Base-by-base conservation (phyloP, 1,140 invertebrate genomes). In the Saccostrea glomerata region DNA sequence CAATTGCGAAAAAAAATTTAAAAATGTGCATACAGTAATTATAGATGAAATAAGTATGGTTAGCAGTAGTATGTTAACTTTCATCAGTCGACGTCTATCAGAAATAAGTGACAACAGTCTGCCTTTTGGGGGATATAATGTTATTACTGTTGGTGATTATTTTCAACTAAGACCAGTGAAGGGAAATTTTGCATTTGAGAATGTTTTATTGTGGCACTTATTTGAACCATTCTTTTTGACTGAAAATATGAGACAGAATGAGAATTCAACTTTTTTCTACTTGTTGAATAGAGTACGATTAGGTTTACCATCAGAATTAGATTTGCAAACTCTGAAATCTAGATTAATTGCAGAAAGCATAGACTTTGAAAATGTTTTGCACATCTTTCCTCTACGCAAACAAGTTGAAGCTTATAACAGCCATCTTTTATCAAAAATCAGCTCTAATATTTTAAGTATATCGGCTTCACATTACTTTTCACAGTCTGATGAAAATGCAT, bases 21-120 rank as follows among this genome's bases (percentile, higher is more conserved):
- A 17, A 47, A 63, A 15, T 82, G 36, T 89, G 20, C 88, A 86
- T 56, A 84, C 85, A 25, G 12, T 89, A 17, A 15, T 89, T 36
- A 89, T 89, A 66, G 88, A 89, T 83, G 85, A 86, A 86, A 86
- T 89, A n/a, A 86, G 77, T 54, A 89, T 89, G 88, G 84, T 88
- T 2, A 88, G 84, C 63, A 36, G 63, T 55, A 15, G 54, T 11
- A 47, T 89, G 30, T 90, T 73, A 25, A 25, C 66, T 12, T 73
- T 73, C 25, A 73, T 73, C 9, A 73, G 66, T 13, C 25, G 66
- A 13, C n/a, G 66, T 23, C 25, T 73, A 30, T 73, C 66, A 73
- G 66, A 73, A 36, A 89, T 91, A 30, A 87, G 88, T 85, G 30
- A 82, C 36, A 55, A 63, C 87, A 47, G 66, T 2, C 15, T 13